phyloP scores from a whole-genome alignment of 30 jellyfish, hydroid and myxozoan species.

The Aurelia aurita complex sp. Pacific region DNA sequence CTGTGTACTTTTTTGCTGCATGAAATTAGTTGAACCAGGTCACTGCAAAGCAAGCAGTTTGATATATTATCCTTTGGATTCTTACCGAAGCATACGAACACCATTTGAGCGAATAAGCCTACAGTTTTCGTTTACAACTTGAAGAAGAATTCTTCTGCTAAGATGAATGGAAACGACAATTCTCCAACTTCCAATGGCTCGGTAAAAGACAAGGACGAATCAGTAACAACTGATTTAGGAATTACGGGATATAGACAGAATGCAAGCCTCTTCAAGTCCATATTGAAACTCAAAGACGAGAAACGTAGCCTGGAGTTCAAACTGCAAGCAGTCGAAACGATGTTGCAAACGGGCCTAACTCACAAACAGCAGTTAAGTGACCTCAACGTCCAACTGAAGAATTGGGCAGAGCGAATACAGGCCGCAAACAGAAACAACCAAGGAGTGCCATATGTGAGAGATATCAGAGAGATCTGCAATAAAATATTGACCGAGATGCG shows the following conservation, averaged over 20 bases:
- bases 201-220: not conserved
- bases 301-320: constrained; percentile 15
- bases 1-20: no score
- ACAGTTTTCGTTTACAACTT: no score
- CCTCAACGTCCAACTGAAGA: constrained; percentile 29
- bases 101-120: no score
- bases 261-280: constrained; percentile 35
- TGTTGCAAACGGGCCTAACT: constrained; percentile 6
- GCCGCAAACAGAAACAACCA: constrained; percentile 59
- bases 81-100: no score
- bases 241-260: not conserved
- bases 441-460: constrained; percentile 64
- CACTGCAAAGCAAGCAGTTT: no score
- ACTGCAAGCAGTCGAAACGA: constrained; percentile 30
- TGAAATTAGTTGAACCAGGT: no score
- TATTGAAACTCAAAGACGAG: constrained; percentile 37
- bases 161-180: no score
- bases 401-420: constrained; percentile 54
- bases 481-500: constrained; percentile 52
- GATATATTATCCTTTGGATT: no score
- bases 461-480: constrained; percentile 57
- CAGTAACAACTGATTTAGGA: not conserved
- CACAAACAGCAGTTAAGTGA: constrained; percentile 24
- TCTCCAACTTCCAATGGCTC: no score
- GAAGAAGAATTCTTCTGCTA: no score